Conservation (phyloP, 2,797 vertebrate species). For the Ibycter americanus region DNA sequence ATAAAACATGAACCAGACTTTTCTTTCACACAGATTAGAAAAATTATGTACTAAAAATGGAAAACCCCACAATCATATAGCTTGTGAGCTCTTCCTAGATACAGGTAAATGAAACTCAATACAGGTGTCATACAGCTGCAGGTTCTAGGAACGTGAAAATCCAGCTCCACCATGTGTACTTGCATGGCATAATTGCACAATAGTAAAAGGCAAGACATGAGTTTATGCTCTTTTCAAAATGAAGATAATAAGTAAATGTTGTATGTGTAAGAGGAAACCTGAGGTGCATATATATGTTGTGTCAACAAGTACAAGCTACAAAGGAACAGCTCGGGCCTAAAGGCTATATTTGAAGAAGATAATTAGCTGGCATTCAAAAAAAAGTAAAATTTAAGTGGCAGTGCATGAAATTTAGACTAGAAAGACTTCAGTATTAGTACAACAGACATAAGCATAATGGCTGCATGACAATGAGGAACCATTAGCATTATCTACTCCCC, state of each 20-base stretch:
- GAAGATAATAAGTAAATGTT: not conserved
- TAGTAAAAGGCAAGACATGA: not conserved
- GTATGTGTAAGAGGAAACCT: not conserved
- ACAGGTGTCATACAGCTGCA: not conserved
- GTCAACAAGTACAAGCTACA: not conserved
- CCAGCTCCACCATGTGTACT: not conserved
- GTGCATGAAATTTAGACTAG: not conserved
- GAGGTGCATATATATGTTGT: not conserved
- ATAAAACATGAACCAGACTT: not conserved
- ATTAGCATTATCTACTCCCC: not conserved
- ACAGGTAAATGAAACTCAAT: too few relatives aligned
- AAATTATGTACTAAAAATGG: not conserved
- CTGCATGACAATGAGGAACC: not conserved
- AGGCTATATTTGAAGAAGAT: not conserved
- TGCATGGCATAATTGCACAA: not conserved
- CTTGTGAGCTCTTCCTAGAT: too few relatives aligned
- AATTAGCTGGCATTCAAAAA: not conserved
- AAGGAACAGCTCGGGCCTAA: not conserved
- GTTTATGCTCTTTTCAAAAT: not conserved
- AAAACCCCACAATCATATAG: not conserved
- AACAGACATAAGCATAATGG: not conserved
- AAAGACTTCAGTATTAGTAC: not conserved
- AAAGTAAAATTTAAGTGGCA: not conserved
- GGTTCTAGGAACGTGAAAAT: not conserved
- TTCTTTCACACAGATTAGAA: not conserved